phyloP scores from a whole-genome alignment of 2,113 vertebrate species.

The Triplophysa tibetana region DNA sequence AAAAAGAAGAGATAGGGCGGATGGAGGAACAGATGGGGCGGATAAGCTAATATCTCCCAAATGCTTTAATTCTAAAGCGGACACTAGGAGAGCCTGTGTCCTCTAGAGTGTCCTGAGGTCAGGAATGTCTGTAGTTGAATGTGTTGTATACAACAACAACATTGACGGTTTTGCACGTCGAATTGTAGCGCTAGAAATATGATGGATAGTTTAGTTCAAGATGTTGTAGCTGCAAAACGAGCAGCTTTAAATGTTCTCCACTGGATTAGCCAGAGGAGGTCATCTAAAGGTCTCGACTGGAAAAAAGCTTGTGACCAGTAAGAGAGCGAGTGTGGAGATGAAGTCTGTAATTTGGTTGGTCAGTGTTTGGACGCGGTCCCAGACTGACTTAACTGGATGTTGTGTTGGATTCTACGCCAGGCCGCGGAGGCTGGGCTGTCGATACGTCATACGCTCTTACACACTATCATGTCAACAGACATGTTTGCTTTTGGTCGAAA shows the following conservation, averaged over 20 bases:
- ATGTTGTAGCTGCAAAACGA: not conserved
- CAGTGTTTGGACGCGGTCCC: slow-evolving; percentile 50
- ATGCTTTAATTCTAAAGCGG: slow-evolving; percentile 63
- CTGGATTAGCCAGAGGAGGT: slow-evolving; percentile 30
- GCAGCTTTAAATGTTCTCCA: not conserved
- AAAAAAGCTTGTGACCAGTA: slow-evolving; percentile 29
- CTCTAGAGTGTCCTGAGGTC: slow-evolving; percentile 60
- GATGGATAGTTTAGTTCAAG: not conserved
- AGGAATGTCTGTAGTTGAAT: not conserved
- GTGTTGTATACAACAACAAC: not conserved
- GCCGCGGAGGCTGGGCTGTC: slow-evolving; percentile 22
- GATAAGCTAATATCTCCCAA: slow-evolving; percentile 63
- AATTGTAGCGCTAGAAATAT: not conserved
- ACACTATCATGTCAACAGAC: slow-evolving; percentile 29
- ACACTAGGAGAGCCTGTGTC: slow-evolving; percentile 59
- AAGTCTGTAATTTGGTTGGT: slow-evolving; percentile 47
- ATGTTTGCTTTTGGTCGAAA: slow-evolving; percentile 25
- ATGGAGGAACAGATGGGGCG: slow-evolving; percentile 1
- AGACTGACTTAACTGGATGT: slow-evolving; percentile 43
- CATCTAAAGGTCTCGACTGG: slow-evolving; percentile 14
- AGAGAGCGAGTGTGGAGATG: slow-evolving; percentile 8
- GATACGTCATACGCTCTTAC: slow-evolving; percentile 23
- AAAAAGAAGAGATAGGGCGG: slow-evolving; percentile 11
- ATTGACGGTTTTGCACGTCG: not conserved
- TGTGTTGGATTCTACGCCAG: slow-evolving; percentile 31